Evolutionary conservation across 1,140 invertebrate species (phyloP).

Genomic region (Aphis craccivora): DNA sequence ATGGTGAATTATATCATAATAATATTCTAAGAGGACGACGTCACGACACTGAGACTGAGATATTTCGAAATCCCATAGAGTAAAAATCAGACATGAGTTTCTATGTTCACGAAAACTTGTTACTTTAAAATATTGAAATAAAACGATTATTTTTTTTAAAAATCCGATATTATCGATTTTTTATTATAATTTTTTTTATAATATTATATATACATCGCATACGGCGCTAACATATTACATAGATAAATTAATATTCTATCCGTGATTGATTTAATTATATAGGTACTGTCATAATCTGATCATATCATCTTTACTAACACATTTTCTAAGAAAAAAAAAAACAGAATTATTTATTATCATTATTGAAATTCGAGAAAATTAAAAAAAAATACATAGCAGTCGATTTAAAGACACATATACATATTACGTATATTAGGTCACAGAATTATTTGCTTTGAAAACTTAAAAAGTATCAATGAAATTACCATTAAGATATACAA

Average conservation of each 20-base stretch:
- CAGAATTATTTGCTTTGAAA: neutral
- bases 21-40: neutral
- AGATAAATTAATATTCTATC: too few relatives aligned
- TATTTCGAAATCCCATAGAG: neutral
- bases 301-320: neutral
- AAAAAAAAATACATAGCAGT: neutral
- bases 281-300: neutral
- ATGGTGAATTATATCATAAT: constrained; percentile 19
- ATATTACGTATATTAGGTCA: neutral
- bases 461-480: neutral
- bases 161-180: too few relatives aligned
- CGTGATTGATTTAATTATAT: too few relatives aligned
- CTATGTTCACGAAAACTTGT: neutral
- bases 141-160: too few relatives aligned
- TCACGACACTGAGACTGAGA: neutral
- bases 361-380: neutral
- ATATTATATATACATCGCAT: too few relatives aligned
- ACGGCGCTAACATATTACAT: too few relatives aligned
- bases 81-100: neutral
- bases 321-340: neutral
- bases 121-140: neutral
- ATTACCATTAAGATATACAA: too few relatives aligned
- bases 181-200: too few relatives aligned
- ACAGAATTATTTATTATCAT: neutral
- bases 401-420: too few relatives aligned